Conservation (phyloP, 2,797 vertebrate species). For the Epinephelus malabaricus region DNA sequence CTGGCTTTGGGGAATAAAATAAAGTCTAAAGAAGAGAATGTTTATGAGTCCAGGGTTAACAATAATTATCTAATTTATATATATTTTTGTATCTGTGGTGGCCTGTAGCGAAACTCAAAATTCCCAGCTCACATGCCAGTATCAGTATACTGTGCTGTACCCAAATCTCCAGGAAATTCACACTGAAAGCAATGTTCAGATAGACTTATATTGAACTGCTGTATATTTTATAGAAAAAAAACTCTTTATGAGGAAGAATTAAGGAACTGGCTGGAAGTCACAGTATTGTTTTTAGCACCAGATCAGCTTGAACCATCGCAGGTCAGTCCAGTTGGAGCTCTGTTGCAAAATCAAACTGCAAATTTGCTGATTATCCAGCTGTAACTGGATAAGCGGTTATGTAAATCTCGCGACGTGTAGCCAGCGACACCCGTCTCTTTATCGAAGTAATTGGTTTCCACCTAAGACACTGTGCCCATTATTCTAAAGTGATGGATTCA, state of each 20-base stretch:
- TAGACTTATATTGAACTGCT: not conserved
- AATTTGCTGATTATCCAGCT: constrained; percentile 70
- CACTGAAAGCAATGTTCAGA: not conserved
- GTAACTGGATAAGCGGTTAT: constrained; percentile 60
- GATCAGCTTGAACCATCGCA: not conserved
- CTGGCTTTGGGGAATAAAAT: not conserved
- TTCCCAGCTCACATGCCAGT: not conserved
- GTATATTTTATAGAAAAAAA: too few species aligned
- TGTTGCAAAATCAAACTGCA: constrained; percentile 10
- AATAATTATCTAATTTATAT: not conserved
- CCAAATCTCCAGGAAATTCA: not conserved
- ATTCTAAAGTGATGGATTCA: constrained; percentile 86
- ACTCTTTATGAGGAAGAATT: not conserved
- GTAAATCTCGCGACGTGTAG: constrained; percentile 71
- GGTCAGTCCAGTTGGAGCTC: not conserved
- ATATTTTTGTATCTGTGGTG: not conserved
- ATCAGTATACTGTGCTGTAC: not conserved
- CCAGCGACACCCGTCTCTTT: constrained; percentile 67
- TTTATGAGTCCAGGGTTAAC: not conserved
- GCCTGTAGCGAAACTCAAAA: not conserved
- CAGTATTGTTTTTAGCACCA: not conserved
- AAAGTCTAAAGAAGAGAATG: not conserved
- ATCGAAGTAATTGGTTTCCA: constrained; percentile 77
- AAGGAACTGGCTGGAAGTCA: not conserved
- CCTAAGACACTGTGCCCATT: constrained; percentile 80